These are phyloP conservation scores for Anolis sagrei DNA, from an alignment of 2,113 vertebrate genomes.

Conservation along the genomic window DNA sequence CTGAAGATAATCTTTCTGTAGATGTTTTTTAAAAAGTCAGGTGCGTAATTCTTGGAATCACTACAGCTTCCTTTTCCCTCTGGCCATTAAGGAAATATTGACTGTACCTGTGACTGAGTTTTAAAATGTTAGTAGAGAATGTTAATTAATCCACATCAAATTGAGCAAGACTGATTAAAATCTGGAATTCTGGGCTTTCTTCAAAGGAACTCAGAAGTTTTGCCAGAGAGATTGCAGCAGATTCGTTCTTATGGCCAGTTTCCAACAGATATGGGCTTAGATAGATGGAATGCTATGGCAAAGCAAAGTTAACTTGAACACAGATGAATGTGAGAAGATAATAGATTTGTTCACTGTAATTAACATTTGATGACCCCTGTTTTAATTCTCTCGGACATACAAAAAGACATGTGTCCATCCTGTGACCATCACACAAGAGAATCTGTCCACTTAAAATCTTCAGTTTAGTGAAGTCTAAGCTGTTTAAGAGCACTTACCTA, in stretches of 20 bases:
- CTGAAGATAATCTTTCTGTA: too few relatives aligned
- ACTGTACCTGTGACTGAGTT: conserved; percentile 51
- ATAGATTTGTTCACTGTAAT: conserved; percentile 30
- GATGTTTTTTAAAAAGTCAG: conserved; percentile 53
- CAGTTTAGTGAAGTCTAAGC: too few relatives aligned
- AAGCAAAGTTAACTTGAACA: conserved; percentile 46
- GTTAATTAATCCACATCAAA: conserved; percentile 70
- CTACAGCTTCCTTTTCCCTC: conserved; percentile 57
- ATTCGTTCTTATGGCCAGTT: conserved; percentile 51
- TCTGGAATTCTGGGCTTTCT: conserved; percentile 59
- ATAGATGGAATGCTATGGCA: conserved; percentile 33
- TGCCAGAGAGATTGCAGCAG: conserved; percentile 38
- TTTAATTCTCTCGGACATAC: not conserved
- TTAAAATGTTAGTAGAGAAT: conserved; percentile 68
- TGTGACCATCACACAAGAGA: too few relatives aligned
- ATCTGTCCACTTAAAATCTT: too few relatives aligned
- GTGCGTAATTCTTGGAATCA: conserved; percentile 68
- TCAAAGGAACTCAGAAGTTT: conserved; percentile 49
- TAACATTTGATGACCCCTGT: conserved; percentile 17
- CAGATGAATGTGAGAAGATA: conserved; percentile 6
- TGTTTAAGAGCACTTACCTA: too few relatives aligned
- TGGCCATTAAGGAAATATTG: conserved; percentile 68
- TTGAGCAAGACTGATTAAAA: conserved; percentile 63
- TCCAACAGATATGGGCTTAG: conserved; percentile 66
- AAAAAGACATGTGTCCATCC: too few relatives aligned